Evolutionary conservation across 2,888 invertebrate genomes (phyloP).

Genomic region (Leptopilina myrica): DNA sequence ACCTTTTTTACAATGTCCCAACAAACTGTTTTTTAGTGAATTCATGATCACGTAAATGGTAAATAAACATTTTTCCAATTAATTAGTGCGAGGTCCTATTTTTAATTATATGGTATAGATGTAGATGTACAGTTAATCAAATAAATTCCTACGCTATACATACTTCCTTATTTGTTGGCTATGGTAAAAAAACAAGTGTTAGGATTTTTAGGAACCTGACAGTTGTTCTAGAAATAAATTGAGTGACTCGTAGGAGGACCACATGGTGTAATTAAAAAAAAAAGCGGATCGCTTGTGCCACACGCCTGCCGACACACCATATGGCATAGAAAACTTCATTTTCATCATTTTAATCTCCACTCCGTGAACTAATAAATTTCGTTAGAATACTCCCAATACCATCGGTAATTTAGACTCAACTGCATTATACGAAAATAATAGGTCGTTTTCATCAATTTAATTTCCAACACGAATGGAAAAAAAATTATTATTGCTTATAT

Average conservation of each 20-base stretch:
- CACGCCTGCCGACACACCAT: conserved; percentile 66
- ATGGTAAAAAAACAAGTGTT: neutral
- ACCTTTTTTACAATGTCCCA: too few species aligned
- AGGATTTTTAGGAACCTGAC: conserved; percentile 57
- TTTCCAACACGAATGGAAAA: too few species aligned
- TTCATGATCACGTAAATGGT: too few species aligned
- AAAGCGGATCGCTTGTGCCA: conserved; percentile 65
- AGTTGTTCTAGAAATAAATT: conserved; percentile 69
- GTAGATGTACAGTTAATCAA: too few species aligned
- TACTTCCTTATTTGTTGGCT: too few species aligned
- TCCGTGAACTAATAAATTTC: conserved; percentile 51
- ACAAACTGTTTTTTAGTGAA: too few species aligned
- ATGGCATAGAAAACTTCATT: conserved; percentile 60
- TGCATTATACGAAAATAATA: neutral
- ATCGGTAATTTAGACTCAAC: neutral
- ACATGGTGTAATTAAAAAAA: conserved; percentile 75
- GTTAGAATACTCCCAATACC: conserved; percentile 30
- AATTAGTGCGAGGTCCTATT: too few species aligned
- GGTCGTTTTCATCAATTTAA: neutral
- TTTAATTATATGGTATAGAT: too few species aligned
- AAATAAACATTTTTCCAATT: too few species aligned
- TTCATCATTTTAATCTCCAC: conserved; percentile 48
- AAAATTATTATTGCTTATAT: too few species aligned
- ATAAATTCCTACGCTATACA: too few species aligned
- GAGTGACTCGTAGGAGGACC: conserved; percentile 60